phyloP scores from a whole-genome alignment of 2,888 invertebrate genomes.

The Chymomyza amoena region DNA sequence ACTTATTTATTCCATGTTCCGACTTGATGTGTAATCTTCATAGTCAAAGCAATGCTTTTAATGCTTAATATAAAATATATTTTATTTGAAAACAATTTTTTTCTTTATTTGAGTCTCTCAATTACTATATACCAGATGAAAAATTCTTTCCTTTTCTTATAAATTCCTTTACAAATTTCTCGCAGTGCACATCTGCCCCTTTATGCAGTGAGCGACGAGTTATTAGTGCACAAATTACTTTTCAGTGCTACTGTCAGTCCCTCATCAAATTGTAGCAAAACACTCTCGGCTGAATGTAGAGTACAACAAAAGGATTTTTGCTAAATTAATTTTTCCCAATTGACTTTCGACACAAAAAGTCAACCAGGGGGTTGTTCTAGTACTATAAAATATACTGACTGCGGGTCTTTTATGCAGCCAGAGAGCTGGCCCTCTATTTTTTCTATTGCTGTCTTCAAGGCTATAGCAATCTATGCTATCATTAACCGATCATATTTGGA shows the following conservation, averaged over 20 bases:
- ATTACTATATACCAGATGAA: too few species aligned
- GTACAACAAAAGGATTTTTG: conserved; percentile 65
- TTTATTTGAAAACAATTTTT: too few species aligned
- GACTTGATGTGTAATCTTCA: too few species aligned
- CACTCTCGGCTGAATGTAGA: conserved; percentile 49
- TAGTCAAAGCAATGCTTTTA: too few species aligned
- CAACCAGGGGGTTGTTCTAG: conserved; percentile 48
- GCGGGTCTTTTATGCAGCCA: not conserved
- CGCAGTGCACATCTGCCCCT: conserved; percentile 36
- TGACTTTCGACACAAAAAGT: conserved; percentile 60
- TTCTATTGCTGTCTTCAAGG: not conserved
- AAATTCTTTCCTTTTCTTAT: too few species aligned
- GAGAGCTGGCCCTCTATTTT: conserved; percentile 6
- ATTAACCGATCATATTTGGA: conserved; percentile 71
- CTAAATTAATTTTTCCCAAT: conserved; percentile 73
- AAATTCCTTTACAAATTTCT: conserved; percentile 22
- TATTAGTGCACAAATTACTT: conserved; percentile 73
- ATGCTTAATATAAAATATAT: too few species aligned
- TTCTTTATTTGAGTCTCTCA: too few species aligned
- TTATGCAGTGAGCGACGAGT: conserved; percentile 21
- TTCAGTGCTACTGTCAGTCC: conserved; percentile 74
- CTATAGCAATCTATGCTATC: conserved; percentile 38
- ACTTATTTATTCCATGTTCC: too few species aligned
- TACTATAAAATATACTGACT: too few species aligned
- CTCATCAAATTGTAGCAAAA: conserved; percentile 71